Evolutionary conservation across 2,888 invertebrate genomes (phyloP).

Genomic region (Patella caerulea): DNA sequence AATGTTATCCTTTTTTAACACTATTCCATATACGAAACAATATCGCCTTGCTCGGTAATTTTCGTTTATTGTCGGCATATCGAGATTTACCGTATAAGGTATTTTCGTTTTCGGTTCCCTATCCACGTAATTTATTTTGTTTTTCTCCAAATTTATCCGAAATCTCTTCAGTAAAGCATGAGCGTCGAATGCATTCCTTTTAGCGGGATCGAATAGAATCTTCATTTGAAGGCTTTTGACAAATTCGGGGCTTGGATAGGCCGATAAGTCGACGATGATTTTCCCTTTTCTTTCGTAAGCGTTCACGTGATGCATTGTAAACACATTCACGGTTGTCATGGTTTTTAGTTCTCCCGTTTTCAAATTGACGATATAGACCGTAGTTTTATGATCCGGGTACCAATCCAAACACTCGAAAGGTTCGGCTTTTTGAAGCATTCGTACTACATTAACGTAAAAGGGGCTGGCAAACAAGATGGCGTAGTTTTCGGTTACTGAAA

Average conservation of each 20-base stretch:
- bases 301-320: slow-evolving; percentile 66
- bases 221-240: slow-evolving; percentile 53
- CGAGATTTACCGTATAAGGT: slow-evolving; percentile 49
- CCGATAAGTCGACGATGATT: slow-evolving; percentile 58
- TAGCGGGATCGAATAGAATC: slow-evolving; percentile 44
- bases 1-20: slow-evolving; percentile 55
- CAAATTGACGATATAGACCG: slow-evolving; percentile 56
- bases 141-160: slow-evolving; percentile 45
- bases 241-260: slow-evolving; percentile 58
- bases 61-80: slow-evolving; percentile 66
- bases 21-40: slow-evolving; percentile 64
- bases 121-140: slow-evolving; percentile 22
- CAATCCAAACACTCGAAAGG: slow-evolving; percentile 63
- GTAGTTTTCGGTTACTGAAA: slow-evolving; percentile 59
- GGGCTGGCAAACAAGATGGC: slow-evolving; percentile 63
- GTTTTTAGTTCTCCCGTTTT: slow-evolving; percentile 44
- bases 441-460: slow-evolving; percentile 56
- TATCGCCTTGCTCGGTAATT: slow-evolving; percentile 51
- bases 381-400: slow-evolving; percentile 46
- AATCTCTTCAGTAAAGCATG: slow-evolving; percentile 55
- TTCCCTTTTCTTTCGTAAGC: slow-evolving; percentile 53
- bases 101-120: slow-evolving; percentile 22
- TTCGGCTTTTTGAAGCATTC: slow-evolving; percentile 53
- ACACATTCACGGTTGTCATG: slow-evolving; percentile 50
- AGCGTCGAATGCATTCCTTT: slow-evolving; percentile 50